Percentiles rank a stretch among this genome's conserved stretches.
Evolutionary conservation across 2,888 invertebrate genomes (phyloP).

Genomic region (Heliconius cydno): DNA sequence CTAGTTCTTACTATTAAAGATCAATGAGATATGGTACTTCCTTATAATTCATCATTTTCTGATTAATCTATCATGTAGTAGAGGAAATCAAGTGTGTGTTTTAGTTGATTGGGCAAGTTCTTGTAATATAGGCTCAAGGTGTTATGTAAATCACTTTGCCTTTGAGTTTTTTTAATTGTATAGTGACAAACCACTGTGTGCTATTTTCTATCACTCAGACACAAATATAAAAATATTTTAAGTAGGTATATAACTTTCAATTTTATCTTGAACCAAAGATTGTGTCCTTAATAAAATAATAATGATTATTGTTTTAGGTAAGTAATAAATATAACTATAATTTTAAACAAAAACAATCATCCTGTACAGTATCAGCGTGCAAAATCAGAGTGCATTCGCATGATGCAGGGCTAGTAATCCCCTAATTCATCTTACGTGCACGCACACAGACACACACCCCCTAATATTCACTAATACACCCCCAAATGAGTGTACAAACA

Average conservation of each 20-base stretch:
- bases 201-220: too few species aligned
- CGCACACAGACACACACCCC: constrained; percentile 64
- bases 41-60: constrained; percentile 22
- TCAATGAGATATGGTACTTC: constrained; percentile 8
- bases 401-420: constrained; percentile 78
- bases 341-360: constrained; percentile 49
- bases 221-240: too few species aligned
- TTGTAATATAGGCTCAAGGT: constrained; percentile 14
- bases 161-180: not conserved
- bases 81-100: constrained; percentile 16
- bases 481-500: constrained; percentile 72
- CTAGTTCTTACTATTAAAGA: not conserved
- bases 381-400: constrained; percentile 83
- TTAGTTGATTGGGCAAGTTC: not conserved
- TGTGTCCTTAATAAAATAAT: too few species aligned
- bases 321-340: not conserved
- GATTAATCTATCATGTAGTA: constrained; percentile 14
- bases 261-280: too few species aligned
- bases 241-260: too few species aligned
- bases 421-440: constrained; percentile 77
- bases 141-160: not conserved
- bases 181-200: not conserved
- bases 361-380: constrained; percentile 72
- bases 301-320: too few species aligned
- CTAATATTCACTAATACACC: constrained; percentile 70